Conservation (phyloP, 2,888 invertebrate species). For the Fabriciana adippe region DNA sequence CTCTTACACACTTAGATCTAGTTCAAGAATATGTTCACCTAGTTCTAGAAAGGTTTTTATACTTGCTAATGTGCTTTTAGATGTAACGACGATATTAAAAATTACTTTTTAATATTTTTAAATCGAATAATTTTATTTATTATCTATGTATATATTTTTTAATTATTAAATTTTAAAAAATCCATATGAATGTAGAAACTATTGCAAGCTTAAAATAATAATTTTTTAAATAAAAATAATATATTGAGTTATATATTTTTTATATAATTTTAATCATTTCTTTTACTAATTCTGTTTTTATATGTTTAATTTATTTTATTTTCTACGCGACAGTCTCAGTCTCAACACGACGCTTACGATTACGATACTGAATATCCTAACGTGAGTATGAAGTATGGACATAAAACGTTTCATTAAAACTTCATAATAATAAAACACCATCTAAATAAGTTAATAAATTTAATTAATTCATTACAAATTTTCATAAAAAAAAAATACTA, state of each 20-base stretch:
- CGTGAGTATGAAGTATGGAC: constrained; percentile 30
- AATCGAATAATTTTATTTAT: not conserved
- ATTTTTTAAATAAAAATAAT: not conserved
- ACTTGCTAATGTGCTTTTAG: constrained; percentile 17
- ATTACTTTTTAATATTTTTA: not conserved
- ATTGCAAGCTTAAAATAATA: too few species aligned
- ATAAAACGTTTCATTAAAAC: constrained; percentile 1
- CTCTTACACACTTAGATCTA: constrained; percentile 24
- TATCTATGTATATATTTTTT: not conserved
- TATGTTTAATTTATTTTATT: constrained; percentile 25
- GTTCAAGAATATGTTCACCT: constrained; percentile 26
- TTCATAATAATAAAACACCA: not conserved
- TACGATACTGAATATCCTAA: constrained; percentile 34
- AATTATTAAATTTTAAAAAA: not conserved
- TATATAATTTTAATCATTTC: not conserved
- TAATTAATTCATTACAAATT: not conserved
- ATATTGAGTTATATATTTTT: not conserved
- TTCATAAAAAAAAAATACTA: not conserved
- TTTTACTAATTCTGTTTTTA: constrained; percentile 2
- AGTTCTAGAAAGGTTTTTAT: constrained; percentile 20
- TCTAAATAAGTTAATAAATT: too few species aligned
- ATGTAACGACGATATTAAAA: not conserved
- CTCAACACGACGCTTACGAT: constrained; percentile 31
- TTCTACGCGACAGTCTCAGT: constrained; percentile 32
- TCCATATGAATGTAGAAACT: too few species aligned